Conservation (phyloP, 1,140 invertebrate species). For the Acromyrmex heyeri region DNA sequence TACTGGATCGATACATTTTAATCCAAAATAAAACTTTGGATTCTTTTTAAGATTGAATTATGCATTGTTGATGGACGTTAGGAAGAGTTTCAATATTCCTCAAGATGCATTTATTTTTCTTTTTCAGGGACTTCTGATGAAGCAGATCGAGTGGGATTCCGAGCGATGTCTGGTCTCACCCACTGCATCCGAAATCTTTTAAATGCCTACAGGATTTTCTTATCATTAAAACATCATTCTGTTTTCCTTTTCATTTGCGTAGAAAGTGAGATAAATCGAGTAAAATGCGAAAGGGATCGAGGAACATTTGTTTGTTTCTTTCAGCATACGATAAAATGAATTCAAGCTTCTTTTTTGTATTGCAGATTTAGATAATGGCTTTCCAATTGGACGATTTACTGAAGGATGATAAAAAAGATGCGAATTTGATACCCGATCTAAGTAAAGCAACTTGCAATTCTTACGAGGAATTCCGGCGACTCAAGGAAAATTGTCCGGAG, state of each 20-base stretch:
- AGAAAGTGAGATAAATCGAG: slow-evolving; percentile 61
- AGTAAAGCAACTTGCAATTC: slow-evolving; percentile 92
- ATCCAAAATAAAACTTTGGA: not conserved
- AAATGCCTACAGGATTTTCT: slow-evolving; percentile 43
- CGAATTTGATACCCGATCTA: slow-evolving; percentile 93
- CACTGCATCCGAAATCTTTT: slow-evolving; percentile 78
- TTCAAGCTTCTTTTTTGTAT: slow-evolving; percentile 66
- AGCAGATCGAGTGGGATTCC: slow-evolving; percentile 85
- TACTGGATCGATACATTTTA: not conserved
- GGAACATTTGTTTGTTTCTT: not conserved
- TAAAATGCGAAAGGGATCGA: slow-evolving; percentile 21
- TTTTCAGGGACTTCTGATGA: slow-evolving; percentile 84
- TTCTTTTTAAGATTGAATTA: not conserved
- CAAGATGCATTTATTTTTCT: slow-evolving; percentile 25
- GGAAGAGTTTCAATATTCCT: not conserved
- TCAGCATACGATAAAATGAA: not conserved
- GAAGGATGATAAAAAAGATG: slow-evolving; percentile 93
- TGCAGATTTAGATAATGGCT: slow-evolving; percentile 85
- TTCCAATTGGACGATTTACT: slow-evolving; percentile 93
- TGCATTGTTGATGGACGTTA: not conserved
- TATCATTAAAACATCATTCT: slow-evolving; percentile 52
- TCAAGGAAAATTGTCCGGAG: slow-evolving; percentile 95
- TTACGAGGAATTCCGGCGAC: slow-evolving; percentile 93
- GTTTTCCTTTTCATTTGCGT: slow-evolving; percentile 68
- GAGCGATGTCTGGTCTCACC: slow-evolving; percentile 82